Conservation (phyloP, 2,888 invertebrate genomes). For the Sepioteuthis lessoniana region DNA sequence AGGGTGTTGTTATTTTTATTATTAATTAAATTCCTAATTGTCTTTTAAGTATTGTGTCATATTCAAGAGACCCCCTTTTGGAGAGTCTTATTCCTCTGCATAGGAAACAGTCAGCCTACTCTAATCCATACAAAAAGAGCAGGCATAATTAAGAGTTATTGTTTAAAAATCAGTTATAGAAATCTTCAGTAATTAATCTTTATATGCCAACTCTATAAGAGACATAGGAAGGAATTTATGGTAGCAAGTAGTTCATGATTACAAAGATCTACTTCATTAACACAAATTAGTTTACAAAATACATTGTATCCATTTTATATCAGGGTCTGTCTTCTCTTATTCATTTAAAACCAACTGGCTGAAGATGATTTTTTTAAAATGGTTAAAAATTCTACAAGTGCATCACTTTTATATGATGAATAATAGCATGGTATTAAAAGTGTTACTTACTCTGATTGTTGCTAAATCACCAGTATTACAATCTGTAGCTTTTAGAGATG, state of each 20-base stretch:
- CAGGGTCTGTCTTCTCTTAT: not conserved
- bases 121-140: too few species aligned
- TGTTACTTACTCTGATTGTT: slow-evolving; percentile 80
- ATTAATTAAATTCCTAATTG: too few species aligned
- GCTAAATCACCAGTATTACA: slow-evolving; percentile 82
- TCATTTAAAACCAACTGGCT: not conserved
- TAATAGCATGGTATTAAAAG: not conserved
- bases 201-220: not conserved
- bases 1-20: too few species aligned
- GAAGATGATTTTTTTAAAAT: not conserved
- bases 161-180: not conserved
- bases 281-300: too few species aligned
- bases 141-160: not conserved
- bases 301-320: too few species aligned
- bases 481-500: slow-evolving; percentile 82
- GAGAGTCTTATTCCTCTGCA: too few species aligned
- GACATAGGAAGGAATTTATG: not conserved
- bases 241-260: not conserved
- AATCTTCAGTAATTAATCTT: not conserved
- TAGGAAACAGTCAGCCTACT: too few species aligned
- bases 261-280: too few species aligned
- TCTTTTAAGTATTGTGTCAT: too few species aligned
- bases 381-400: not conserved
- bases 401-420: too few species aligned
- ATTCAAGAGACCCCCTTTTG: too few species aligned